phyloP scores from a whole-genome alignment of 2,888 invertebrate genomes.

The Disparrhopalites patrizii region DNA sequence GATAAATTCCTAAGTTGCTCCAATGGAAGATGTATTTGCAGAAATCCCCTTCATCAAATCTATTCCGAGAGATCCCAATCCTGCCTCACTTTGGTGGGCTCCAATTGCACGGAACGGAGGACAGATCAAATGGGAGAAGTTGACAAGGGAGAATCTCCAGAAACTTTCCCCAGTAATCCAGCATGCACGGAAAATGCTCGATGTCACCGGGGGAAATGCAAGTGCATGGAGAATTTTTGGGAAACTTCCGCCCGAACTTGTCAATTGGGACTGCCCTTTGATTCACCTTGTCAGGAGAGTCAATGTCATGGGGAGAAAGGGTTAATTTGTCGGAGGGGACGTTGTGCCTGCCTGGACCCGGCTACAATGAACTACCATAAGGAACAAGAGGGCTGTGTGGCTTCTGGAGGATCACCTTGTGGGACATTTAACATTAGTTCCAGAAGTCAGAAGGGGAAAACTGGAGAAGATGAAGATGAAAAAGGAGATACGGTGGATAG shows the following conservation, averaged over 20 bases:
- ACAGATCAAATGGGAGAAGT: not conserved
- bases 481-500: no score
- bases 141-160: not conserved
- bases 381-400: not conserved
- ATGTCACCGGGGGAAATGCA: conserved; percentile 37
- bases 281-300: conserved; percentile 4
- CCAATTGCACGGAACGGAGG: not conserved
- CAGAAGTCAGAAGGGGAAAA: not conserved
- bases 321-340: not conserved
- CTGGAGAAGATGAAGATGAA: no score
- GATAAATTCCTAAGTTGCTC: not conserved
- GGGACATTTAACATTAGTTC: conserved; percentile 1
- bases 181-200: conserved; percentile 36
- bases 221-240: conserved; percentile 34
- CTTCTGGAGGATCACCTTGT: not conserved
- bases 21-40: not conserved
- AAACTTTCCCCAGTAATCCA: not conserved
- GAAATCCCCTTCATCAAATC: not conserved
- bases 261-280: not conserved
- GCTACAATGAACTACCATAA: not conserved
- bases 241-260: conserved; percentile 42
- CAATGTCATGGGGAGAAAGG: not conserved
- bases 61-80: not conserved
- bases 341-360: not conserved
- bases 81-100: not conserved